These are phyloP conservation scores for Dallia pectoralis DNA, from an alignment of 2,797 vertebrate genomes.

Conservation along the genomic window DNA sequence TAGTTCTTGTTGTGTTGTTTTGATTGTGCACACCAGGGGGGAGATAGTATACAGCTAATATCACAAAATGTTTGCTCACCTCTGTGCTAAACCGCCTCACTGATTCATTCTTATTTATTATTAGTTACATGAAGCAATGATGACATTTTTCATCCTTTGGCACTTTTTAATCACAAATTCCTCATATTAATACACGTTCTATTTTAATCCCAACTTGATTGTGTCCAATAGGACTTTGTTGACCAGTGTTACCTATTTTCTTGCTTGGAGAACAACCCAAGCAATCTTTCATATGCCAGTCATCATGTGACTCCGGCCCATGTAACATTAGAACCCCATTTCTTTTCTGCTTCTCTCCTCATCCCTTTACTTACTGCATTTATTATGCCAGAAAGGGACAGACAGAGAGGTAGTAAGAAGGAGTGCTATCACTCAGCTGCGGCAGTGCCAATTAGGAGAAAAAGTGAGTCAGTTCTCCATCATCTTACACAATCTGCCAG, in stretches of 20 bases:
- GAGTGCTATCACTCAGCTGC: not conserved
- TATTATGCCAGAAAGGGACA: not conserved
- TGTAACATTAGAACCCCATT: constrained; percentile 71
- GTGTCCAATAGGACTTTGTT: not conserved
- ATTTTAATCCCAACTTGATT: not conserved
- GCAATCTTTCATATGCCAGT: constrained; percentile 64
- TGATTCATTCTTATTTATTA: too few species aligned
- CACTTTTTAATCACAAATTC: not conserved
- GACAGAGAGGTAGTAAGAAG: not conserved
- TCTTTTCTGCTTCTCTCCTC: constrained; percentile 23
- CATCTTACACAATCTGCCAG: constrained; percentile 61
- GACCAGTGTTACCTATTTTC: not conserved
- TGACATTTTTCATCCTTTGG: not conserved
- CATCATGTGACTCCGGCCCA: constrained; percentile 70
- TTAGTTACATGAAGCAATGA: not conserved
- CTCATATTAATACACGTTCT: not conserved
- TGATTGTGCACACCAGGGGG: too few species aligned
- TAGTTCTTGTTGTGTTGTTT: too few species aligned
- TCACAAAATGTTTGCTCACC: not conserved
- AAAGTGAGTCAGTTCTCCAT: constrained; percentile 42
- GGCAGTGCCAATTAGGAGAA: constrained; percentile 19
- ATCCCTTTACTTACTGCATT: not conserved
- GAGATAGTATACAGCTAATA: not conserved
- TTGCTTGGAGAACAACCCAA: constrained; percentile 45
- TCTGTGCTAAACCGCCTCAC: not conserved